Evolutionary conservation across 53 echinoderm and acorn worm species (phyloP).

Genomic region (Antedon mediterranea): DNA sequence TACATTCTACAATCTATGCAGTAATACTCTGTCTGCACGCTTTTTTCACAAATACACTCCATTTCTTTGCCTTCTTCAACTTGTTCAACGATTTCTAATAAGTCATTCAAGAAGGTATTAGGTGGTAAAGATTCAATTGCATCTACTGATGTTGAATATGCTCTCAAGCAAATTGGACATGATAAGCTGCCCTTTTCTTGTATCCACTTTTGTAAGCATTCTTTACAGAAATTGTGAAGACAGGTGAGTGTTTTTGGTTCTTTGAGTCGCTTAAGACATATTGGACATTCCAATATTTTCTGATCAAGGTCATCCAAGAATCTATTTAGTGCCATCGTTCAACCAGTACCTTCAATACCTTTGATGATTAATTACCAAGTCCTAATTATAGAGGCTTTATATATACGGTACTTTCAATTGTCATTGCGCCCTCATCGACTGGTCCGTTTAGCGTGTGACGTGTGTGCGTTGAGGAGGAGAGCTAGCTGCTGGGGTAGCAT

Average conservation of each 20-base stretch:
- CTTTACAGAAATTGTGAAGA: slow-evolving; percentile 14
- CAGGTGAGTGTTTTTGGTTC: slow-evolving; percentile 15
- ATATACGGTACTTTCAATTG: no score
- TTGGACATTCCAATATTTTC: slow-evolving; percentile 3
- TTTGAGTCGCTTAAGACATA: slow-evolving; percentile 4
- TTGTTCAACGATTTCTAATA: neutral
- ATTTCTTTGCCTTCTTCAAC: neutral
- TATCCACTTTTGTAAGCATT: neutral
- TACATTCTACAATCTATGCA: neutral
- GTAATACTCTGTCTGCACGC: neutral
- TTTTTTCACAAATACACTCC: neutral
- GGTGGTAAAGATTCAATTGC: neutral
- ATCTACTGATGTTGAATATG: neutral
- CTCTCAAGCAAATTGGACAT: neutral
- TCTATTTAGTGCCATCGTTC: neutral
- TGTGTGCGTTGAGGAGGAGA: no score
- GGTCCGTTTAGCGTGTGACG: no score
- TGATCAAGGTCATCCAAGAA: neutral
- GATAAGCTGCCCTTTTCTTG: neutral
- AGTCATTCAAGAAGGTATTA: neutral
- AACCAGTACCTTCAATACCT: no score
- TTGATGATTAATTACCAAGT: no score
- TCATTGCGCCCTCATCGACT: no score
- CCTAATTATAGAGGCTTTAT: no score
- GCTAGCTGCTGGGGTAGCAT: no score